A percentile compares a stretch with the other conserved stretches of the same genome.
These are phyloP conservation scores for Aromia moschata DNA, from an alignment of 2,888 invertebrate genomes.

Conservation along the genomic window DNA sequence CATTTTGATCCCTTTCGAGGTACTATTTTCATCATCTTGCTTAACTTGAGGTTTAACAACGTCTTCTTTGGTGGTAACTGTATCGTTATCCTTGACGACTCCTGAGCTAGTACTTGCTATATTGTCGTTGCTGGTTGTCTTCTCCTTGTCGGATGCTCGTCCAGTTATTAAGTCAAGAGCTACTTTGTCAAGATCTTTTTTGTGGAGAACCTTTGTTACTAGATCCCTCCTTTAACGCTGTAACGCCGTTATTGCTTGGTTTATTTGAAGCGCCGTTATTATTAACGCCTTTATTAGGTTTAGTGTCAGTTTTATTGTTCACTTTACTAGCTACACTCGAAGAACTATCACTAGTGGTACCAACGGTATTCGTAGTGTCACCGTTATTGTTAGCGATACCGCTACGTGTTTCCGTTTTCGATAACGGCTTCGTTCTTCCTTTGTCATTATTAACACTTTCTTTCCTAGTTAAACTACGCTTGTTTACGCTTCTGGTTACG, in stretches of 20 bases:
- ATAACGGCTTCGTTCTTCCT: slow-evolving; percentile 42
- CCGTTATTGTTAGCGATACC: slow-evolving; percentile 31
- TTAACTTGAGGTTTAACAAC: too few relatives aligned
- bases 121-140: neutral
- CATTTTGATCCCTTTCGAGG: slow-evolving; percentile 4
- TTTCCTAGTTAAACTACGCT: slow-evolving; percentile 41
- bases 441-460: slow-evolving; percentile 46
- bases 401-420: slow-evolving; percentile 38
- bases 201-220: slow-evolving; percentile 5
- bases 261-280: slow-evolving; percentile 28
- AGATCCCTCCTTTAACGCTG: slow-evolving; percentile 4
- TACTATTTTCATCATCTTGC: too few relatives aligned
- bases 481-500: slow-evolving; percentile 32
- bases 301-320: slow-evolving; percentile 26
- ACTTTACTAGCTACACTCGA: slow-evolving; percentile 33
- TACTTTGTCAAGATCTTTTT: slow-evolving; percentile 2
- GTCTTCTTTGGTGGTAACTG: slow-evolving; percentile 12
- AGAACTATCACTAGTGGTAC: slow-evolving; percentile 44
- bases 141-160: neutral
- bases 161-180: neutral
- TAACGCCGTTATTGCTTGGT: neutral
- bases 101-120: neutral
- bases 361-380: slow-evolving; percentile 15
- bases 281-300: slow-evolving; percentile 27
- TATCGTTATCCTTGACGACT: slow-evolving; percentile 1